Percentiles rank a stretch among this genome's conserved stretches.
Evolutionary conservation across 2,797 vertebrate genomes (phyloP).

Genomic region (Triplophysa yarkandensis): DNA sequence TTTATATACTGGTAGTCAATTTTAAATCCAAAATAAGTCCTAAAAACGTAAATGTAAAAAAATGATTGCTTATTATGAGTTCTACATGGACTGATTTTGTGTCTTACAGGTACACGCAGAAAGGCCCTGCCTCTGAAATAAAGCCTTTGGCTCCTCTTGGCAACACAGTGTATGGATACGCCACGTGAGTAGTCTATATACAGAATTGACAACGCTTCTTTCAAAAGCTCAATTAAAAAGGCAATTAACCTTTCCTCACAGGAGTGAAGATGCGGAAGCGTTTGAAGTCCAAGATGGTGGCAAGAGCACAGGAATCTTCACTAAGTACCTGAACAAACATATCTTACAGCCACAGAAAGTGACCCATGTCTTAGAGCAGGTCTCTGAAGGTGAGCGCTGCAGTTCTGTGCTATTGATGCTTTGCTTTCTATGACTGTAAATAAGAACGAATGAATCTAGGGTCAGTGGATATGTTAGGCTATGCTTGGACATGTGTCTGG

Average conservation of each 20-base stretch:
- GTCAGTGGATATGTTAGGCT: not conserved
- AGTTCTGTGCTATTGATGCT: not conserved
- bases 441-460: not conserved
- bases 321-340: conserved; percentile 88
- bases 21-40: not conserved
- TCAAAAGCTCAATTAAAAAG: not conserved
- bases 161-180: conserved; percentile 89
- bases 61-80: not conserved
- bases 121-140: conserved; percentile 76
- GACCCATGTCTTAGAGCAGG: conserved; percentile 84
- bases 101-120: conserved; percentile 80
- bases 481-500: not conserved
- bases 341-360: conserved; percentile 83
- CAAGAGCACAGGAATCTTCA: conserved; percentile 90
- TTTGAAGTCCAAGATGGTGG: conserved; percentile 87
- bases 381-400: conserved; percentile 81
- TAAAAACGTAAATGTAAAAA: not conserved
- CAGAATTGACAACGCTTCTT: not conserved
- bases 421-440: not conserved
- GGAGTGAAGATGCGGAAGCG: conserved; percentile 87
- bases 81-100: not conserved
- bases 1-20: too few relatives aligned
- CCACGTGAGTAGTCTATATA: conserved; percentile 80
- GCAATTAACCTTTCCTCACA: conserved; percentile 52
- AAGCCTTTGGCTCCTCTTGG: conserved; percentile 80